Evolutionary conservation across 2,888 invertebrate genomes (phyloP).

Genomic region (Rambutsinella grinnellia): DNA sequence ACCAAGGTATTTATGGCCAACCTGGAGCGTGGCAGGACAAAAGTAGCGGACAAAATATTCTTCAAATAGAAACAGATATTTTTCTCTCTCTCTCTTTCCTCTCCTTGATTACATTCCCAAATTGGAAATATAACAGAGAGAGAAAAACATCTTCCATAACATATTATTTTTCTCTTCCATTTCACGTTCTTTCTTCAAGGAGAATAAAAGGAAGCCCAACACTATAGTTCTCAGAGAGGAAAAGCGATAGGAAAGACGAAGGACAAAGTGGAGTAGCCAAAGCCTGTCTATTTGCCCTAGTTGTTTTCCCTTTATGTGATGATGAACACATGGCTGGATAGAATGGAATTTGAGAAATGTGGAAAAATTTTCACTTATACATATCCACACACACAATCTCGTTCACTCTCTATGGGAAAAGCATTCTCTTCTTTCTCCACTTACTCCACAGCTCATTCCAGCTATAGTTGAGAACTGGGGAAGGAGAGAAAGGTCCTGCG

Average conservation of each 20-base stretch:
- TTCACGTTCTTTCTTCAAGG: not conserved
- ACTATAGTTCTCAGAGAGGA: not conserved
- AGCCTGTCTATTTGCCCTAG: conserved; percentile 36
- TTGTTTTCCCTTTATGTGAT: conserved; percentile 1
- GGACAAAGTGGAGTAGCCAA: not conserved
- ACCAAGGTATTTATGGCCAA: no score
- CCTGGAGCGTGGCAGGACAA: no score
- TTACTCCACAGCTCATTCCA: not conserved
- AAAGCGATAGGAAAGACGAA: not conserved
- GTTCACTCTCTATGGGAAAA: not conserved
- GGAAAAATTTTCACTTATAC: not conserved
- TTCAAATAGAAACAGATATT: no score
- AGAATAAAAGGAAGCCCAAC: not conserved
- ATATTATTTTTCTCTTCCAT: no score
- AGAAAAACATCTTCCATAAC: no score
- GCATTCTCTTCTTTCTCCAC: conserved; percentile 2
- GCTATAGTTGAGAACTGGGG: not conserved
- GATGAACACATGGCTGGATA: not conserved
- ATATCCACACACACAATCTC: no score
- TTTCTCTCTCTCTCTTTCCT: no score
- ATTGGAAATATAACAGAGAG: no score
- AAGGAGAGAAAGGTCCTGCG: conserved; percentile 52
- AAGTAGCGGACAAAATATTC: no score
- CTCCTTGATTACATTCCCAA: no score
- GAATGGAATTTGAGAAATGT: not conserved